These are phyloP conservation scores for Ennomos erosarius DNA, from an alignment of 2,888 invertebrate genomes.

Conservation along the genomic window DNA sequence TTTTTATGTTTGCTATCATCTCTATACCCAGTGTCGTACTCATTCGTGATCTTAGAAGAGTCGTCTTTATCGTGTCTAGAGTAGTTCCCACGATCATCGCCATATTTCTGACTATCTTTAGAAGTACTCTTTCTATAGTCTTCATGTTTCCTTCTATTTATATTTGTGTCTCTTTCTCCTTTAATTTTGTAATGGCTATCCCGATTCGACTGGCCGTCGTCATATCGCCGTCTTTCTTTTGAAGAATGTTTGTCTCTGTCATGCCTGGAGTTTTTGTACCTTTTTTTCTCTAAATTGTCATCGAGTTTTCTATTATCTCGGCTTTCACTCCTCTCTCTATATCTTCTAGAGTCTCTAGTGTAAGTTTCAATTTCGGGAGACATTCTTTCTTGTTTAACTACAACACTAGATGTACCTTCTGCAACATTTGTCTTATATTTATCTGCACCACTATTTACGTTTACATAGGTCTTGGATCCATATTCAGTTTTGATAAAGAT, in stretches of 20 bases:
- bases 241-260: conserved; percentile 5
- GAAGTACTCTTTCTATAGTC: not conserved
- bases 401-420: conserved; percentile 2
- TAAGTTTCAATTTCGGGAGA: conserved; percentile 19
- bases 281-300: conserved; percentile 4
- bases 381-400: conserved; percentile 33
- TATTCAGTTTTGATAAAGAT: conserved; percentile 39
- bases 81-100: not conserved
- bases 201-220: not conserved
- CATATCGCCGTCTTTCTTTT: conserved; percentile 9
- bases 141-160: not conserved
- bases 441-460: conserved; percentile 11
- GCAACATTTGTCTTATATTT: not conserved
- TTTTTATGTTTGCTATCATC: conserved; percentile 5
- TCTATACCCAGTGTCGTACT: conserved; percentile 4
- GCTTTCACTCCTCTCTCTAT: conserved; percentile 20
- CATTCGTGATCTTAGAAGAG: not conserved
- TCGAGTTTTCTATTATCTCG: conserved; percentile 5
- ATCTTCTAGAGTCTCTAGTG: conserved; percentile 9
- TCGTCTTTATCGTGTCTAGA: conserved; percentile 3
- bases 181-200: not conserved
- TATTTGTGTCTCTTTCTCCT: not conserved
- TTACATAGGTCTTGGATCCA: conserved; percentile 26
- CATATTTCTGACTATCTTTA: not conserved
- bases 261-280: not conserved